These are phyloP conservation scores for Carterocephalus palaemon DNA, from an alignment of 2,888 invertebrate species.

Conservation along the genomic window DNA sequence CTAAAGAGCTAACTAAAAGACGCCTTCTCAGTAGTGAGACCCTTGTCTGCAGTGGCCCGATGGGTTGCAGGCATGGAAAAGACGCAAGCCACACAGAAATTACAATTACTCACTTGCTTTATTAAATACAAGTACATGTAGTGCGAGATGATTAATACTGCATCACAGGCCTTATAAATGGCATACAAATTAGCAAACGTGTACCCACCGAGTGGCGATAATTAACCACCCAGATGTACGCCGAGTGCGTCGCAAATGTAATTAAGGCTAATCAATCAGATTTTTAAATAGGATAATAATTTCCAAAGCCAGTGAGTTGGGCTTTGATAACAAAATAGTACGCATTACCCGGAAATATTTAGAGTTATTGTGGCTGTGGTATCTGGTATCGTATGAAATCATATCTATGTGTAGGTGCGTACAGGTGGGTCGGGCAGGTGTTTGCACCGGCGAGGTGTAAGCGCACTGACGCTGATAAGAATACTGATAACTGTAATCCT, in stretches of 20 bases:
- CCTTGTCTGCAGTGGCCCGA: too few relatives aligned
- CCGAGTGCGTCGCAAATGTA: not conserved
- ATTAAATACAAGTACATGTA: too few relatives aligned
- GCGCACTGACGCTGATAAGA: conserved; percentile 56
- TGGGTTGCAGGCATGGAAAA: too few relatives aligned
- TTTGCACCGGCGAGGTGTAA: conserved; percentile 65
- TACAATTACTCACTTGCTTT: too few relatives aligned
- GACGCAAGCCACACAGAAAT: too few relatives aligned
- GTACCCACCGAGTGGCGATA: conserved; percentile 1
- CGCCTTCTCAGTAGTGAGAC: too few relatives aligned
- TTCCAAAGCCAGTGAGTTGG: not conserved
- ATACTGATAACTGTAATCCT: conserved; percentile 53
- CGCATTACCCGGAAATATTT: conserved; percentile 27
- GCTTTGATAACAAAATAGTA: not conserved
- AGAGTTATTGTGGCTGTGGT: conserved; percentile 12
- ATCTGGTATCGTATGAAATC: conserved; percentile 33
- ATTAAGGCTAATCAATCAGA: conserved; percentile 11
- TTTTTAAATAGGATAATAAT: conserved; percentile 8
- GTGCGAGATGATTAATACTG: not conserved
- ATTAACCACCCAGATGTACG: conserved; percentile 9
- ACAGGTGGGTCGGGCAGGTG: conserved; percentile 71
- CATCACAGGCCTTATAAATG: conserved; percentile 7
- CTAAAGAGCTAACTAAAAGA: too few relatives aligned
- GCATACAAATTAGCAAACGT: conserved; percentile 12
- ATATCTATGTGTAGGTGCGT: conserved; percentile 37